Conservation (phyloP, 2,113 vertebrate species). For the Trinectes maculatus region DNA sequence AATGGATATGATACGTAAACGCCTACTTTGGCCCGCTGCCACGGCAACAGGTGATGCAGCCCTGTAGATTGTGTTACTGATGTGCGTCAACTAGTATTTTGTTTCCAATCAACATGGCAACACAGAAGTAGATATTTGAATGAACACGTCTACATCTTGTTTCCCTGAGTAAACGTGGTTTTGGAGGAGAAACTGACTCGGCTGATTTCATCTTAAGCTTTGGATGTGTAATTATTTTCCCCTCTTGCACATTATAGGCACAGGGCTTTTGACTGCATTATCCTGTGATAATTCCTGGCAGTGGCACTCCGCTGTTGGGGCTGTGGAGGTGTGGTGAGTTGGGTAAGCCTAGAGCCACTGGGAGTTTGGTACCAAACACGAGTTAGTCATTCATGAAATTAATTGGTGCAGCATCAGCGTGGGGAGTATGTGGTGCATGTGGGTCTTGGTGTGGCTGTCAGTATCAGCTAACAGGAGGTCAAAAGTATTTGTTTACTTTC, state of each 20-base stretch:
- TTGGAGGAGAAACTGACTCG: slow-evolving; percentile 35
- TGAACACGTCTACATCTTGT: slow-evolving; percentile 1
- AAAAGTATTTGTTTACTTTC: slow-evolving; percentile 4
- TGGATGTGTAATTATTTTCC: slow-evolving; percentile 60
- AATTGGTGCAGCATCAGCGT: slow-evolving; percentile 76
- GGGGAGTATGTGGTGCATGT: slow-evolving; percentile 49
- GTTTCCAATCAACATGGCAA: no score
- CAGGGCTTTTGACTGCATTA: slow-evolving; percentile 65
- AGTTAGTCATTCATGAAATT: slow-evolving; percentile 84
- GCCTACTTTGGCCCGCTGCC: no score
- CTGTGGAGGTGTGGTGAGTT: slow-evolving; percentile 30
- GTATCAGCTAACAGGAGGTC: slow-evolving; percentile 40
- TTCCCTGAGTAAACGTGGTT: slow-evolving; percentile 19
- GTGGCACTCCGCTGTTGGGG: slow-evolving; percentile 48
- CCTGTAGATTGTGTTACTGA: no score
- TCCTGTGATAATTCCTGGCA: slow-evolving; percentile 66
- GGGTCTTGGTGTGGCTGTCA: slow-evolving; percentile 47
- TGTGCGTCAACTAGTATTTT: no score
- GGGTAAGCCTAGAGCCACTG: slow-evolving; percentile 70
- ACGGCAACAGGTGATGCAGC: no score
- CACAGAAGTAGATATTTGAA: no score
- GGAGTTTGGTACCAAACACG: slow-evolving; percentile 80
- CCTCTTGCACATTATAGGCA: slow-evolving; percentile 33
- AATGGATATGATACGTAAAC: no score
- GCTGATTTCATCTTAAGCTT: slow-evolving; percentile 56